A percentile compares a stretch with the other conserved stretches of the same genome.
Evolutionary conservation across 1,140 invertebrate species (phyloP).

Genomic region (Neodiprion pinetum): DNA sequence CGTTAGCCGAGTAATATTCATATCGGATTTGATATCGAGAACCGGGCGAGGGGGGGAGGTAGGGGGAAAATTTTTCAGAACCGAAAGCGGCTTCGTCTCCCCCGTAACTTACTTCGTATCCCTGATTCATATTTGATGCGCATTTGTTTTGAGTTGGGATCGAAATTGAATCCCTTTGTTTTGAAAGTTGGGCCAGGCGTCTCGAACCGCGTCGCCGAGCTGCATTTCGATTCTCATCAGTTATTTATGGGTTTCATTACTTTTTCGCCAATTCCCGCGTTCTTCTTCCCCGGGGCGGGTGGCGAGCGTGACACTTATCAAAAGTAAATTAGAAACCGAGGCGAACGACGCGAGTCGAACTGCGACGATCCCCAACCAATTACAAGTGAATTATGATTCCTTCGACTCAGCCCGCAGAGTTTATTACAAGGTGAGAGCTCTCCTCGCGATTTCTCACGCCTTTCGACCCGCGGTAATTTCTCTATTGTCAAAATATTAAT

Average conservation of each 20-base stretch:
- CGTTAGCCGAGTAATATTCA: no score
- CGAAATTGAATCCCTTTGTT: constrained; percentile 25
- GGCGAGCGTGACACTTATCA: constrained; percentile 35
- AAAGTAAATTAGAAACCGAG: constrained; percentile 46
- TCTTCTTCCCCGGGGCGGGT: constrained; percentile 6
- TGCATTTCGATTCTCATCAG: constrained; percentile 41
- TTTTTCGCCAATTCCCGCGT: constrained; percentile 8
- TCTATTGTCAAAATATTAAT: constrained; percentile 27
- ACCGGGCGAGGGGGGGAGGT: not conserved
- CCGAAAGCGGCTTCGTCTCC: not conserved
- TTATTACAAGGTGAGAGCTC: constrained; percentile 10
- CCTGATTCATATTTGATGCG: constrained; percentile 42
- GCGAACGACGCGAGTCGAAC: constrained; percentile 17
- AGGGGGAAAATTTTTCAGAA: not conserved
- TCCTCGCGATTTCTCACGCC: constrained; percentile 47
- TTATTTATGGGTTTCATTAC: constrained; percentile 51
- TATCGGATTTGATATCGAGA: no score
- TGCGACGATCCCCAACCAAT: constrained; percentile 32
- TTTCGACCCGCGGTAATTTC: constrained; percentile 22
- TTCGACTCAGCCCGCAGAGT: constrained; percentile 37
- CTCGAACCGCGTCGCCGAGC: no score
- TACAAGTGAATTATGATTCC: constrained; percentile 43
- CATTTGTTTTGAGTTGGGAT: constrained; percentile 31
- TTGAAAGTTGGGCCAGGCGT: constrained; percentile 37
- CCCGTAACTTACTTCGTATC: not conserved